phyloP scores from a whole-genome alignment of 2,888 invertebrate genomes.

The Dromius quadrimaculatus region DNA sequence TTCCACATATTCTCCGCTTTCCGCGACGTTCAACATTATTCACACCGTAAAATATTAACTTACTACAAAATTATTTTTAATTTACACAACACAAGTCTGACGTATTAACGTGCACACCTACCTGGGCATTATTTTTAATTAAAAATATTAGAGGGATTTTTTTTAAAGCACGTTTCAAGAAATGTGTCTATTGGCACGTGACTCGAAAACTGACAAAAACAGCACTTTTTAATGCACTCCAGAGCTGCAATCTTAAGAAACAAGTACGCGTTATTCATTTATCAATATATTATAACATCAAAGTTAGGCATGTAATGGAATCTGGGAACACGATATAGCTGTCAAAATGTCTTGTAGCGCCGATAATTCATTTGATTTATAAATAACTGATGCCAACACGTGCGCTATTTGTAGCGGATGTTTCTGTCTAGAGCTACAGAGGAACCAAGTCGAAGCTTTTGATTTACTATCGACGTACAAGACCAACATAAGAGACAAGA shows the following conservation, averaged over 20 bases:
- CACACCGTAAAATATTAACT: constrained; percentile 5
- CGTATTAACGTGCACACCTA: background rate
- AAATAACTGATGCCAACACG: constrained; percentile 39
- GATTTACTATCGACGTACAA: constrained; percentile 38
- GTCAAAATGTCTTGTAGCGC: constrained; percentile 29
- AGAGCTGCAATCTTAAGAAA: too few species aligned
- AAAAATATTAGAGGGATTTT: constrained; percentile 12
- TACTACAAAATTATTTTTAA: constrained; percentile 2
- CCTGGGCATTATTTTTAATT: constrained; percentile 5
- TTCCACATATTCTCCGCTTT: background rate
- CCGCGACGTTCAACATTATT: background rate
- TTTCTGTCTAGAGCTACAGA: constrained; percentile 17
- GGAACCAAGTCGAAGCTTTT: background rate
- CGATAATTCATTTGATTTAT: constrained; percentile 45
- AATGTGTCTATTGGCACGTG: constrained; percentile 23
- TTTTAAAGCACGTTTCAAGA: constrained; percentile 30
- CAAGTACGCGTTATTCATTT: constrained; percentile 36
- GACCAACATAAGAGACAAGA: too few species aligned
- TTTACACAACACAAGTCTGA: background rate
- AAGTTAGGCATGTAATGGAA: constrained; percentile 38
- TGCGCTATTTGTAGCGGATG: constrained; percentile 46
- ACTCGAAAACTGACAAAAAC: constrained; percentile 40
- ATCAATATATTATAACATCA: constrained; percentile 44
- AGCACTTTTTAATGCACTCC: too few species aligned
- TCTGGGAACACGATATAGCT: constrained; percentile 44